A percentile compares a stretch with the other conserved stretches of the same genome.
Evolutionary conservation across 2,113 vertebrate genomes (phyloP).

Genomic region (Nothobranchius kuhntae): DNA sequence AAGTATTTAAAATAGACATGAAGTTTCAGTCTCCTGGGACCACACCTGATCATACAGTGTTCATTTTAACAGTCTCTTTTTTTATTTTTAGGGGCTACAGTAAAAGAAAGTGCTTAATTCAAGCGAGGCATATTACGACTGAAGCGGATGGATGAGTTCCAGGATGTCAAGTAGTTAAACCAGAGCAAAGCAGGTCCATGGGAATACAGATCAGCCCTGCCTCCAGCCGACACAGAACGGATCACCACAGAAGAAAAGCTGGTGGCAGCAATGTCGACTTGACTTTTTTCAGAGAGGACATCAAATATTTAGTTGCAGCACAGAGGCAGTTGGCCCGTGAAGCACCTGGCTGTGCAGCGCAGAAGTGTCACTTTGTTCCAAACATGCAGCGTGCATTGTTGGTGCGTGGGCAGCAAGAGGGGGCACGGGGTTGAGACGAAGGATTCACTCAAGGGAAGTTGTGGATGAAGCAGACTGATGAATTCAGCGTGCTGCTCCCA

Average conservation of each 20-base stretch:
- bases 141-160: slow-evolving; percentile 8
- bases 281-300: slow-evolving; percentile 3
- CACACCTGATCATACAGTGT: not conserved
- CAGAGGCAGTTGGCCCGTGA: slow-evolving; percentile 27
- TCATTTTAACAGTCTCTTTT: too few species aligned
- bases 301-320: slow-evolving; percentile 39
- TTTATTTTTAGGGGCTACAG: too few species aligned
- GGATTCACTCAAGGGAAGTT: slow-evolving; percentile 24
- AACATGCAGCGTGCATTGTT: slow-evolving; percentile 10
- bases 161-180: slow-evolving; percentile 21
- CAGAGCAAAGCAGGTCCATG: slow-evolving; percentile 3
- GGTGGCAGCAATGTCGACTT: not conserved
- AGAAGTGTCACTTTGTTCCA: slow-evolving; percentile 22
- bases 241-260: not conserved
- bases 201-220: slow-evolving; percentile 41
- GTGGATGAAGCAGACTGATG: slow-evolving; percentile 1
- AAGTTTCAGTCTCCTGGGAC: not conserved
- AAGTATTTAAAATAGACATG: slow-evolving; percentile 18
- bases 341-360: not conserved
- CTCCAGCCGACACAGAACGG: not conserved
- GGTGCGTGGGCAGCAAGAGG: slow-evolving; percentile 12
- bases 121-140: not conserved
- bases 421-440: slow-evolving; percentile 16
- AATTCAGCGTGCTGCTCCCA: not conserved
- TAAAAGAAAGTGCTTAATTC: not conserved